Percentiles rank a stretch among this genome's conserved stretches.
Conservation (phyloP, 2,113 vertebrate species). For the Ardeotis arabs region DNA sequence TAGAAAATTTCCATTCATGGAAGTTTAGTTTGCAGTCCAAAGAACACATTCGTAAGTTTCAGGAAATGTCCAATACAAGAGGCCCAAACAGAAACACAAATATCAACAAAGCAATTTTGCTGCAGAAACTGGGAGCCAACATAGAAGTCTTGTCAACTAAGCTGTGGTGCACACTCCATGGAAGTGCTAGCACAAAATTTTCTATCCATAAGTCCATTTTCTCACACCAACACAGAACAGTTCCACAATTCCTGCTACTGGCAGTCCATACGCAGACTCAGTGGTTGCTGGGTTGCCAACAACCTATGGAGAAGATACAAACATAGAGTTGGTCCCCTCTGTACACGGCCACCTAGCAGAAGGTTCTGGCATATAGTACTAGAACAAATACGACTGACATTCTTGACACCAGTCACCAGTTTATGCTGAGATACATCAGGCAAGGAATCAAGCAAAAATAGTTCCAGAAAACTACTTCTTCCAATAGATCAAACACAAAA, state of each 20-base stretch:
- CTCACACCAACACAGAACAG: not conserved
- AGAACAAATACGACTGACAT: not conserved
- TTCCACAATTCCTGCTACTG: not conserved
- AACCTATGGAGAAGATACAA: not conserved
- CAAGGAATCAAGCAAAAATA: not conserved
- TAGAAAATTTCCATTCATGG: not conserved
- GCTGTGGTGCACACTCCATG: rapidly evolving
- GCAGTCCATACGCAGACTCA: not conserved
- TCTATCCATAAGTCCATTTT: not conserved
- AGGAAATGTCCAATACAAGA: not conserved
- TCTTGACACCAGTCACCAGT: not conserved
- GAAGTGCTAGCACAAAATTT: not conserved
- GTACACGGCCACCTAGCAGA: not conserved
- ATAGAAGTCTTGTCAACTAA: not conserved
- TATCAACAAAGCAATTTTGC: not conserved
- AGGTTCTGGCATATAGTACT: not conserved
- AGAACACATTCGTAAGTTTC: not conserved
- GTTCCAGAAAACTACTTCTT: not conserved
- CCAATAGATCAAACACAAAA: not conserved
- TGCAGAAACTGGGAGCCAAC: not conserved
- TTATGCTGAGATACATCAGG: not conserved
- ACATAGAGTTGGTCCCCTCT: not conserved
- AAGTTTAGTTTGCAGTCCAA: not conserved
- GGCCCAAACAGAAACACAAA: not conserved
- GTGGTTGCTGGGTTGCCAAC: not conserved